These are phyloP conservation scores for Coranthus polyacanthus DNA, from an alignment of 2,797 vertebrate genomes.

Conservation along the genomic window DNA sequence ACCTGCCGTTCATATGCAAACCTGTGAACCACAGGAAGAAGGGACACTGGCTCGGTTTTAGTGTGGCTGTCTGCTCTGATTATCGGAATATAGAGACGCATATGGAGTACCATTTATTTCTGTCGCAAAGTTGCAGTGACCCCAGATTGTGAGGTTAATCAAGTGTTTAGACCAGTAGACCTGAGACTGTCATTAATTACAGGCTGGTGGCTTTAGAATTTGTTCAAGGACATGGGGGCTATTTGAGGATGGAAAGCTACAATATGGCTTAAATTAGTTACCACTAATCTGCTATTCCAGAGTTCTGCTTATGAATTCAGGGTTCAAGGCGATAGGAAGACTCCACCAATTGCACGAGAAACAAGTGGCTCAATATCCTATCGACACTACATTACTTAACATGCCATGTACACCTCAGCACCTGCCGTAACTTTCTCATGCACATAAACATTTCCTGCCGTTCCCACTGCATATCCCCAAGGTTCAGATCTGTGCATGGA, in stretches of 20 bases:
- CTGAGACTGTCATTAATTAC: constrained; percentile 36
- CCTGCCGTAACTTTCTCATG: constrained; percentile 29
- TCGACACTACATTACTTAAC: constrained; percentile 62
- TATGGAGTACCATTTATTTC: constrained; percentile 23
- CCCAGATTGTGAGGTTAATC: constrained; percentile 32
- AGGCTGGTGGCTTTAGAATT: constrained; percentile 8
- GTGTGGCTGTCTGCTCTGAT: constrained; percentile 26
- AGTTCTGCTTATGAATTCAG: constrained; percentile 52
- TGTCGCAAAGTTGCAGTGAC: constrained; percentile 36
- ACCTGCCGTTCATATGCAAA: too few species aligned
- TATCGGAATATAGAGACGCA: constrained; percentile 24
- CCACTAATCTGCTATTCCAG: constrained; percentile 60
- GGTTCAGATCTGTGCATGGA: constrained; percentile 54
- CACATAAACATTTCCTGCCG: constrained; percentile 53
- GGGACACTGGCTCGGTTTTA: constrained; percentile 41
- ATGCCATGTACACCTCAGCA: constrained; percentile 37
- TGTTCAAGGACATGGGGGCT: constrained; percentile 39
- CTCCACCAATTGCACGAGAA: constrained; percentile 57
- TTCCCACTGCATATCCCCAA: constrained; percentile 25
- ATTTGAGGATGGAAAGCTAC: constrained; percentile 22
- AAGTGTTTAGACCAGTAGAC: constrained; percentile 45
- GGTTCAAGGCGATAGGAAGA: constrained; percentile 49
- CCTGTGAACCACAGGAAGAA: constrained; percentile 28
- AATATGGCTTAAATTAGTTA: constrained; percentile 65
- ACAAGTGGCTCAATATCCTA: constrained; percentile 66